Conservation (phyloP, 2,888 invertebrate genomes). For the Agonum fuliginosum region DNA sequence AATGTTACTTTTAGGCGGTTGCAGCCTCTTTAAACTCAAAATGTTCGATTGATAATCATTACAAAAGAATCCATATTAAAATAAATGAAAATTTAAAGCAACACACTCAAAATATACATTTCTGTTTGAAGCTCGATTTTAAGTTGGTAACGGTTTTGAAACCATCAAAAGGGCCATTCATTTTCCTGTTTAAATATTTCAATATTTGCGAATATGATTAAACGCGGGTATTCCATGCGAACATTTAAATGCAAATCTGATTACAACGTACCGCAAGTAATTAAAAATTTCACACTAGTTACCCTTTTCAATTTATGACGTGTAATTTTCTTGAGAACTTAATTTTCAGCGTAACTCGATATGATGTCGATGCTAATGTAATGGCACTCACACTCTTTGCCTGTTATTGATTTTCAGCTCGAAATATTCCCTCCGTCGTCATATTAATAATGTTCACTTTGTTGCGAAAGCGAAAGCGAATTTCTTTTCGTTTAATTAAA, state of each 20-base stretch:
- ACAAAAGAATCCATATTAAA: too few relatives aligned
- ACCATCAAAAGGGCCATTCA: too few relatives aligned
- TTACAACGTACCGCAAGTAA: slow-evolving; percentile 37
- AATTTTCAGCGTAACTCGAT: slow-evolving; percentile 32
- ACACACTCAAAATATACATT: too few relatives aligned
- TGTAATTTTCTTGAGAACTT: slow-evolving; percentile 14
- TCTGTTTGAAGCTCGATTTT: too few relatives aligned
- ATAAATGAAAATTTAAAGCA: too few relatives aligned
- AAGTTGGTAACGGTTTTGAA: too few relatives aligned
- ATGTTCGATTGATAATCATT: too few relatives aligned
- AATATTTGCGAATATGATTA: not conserved
- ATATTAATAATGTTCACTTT: slow-evolving; percentile 20
- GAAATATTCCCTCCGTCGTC: not conserved
- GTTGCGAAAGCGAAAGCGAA: slow-evolving; percentile 13
- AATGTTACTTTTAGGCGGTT: too few relatives aligned
- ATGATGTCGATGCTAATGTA: not conserved
- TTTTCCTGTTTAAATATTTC: too few relatives aligned
- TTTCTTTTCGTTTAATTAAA: slow-evolving; percentile 23
- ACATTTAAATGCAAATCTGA: not conserved
- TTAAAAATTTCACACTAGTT: slow-evolving; percentile 47
- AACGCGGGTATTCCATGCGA: not conserved
- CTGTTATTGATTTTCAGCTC: slow-evolving; percentile 4
- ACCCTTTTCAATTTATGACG: slow-evolving; percentile 35
- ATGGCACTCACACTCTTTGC: not conserved
- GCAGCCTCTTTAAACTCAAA: too few relatives aligned